Evolutionary conservation across 1,140 invertebrate genomes (phyloP), one percentile per base, ranked within the genome.

Genomic region (Drosophila triauraria): DNA sequence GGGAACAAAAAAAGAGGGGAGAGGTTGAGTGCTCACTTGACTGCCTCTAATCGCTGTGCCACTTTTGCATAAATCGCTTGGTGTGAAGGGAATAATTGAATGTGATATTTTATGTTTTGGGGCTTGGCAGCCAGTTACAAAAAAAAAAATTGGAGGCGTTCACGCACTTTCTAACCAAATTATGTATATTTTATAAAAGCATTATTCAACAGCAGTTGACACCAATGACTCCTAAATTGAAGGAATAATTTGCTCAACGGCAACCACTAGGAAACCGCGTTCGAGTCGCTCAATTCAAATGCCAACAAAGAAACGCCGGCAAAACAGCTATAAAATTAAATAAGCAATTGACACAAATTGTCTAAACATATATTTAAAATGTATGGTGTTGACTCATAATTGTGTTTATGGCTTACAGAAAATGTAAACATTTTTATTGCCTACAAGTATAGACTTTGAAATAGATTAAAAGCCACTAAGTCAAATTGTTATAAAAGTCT

Each of bases 31-130:
- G n/a, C 17, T 27, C 46, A 30, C 47, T 10, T 30, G 35, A 38
- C 50, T 69, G 71, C 43, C 56, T 17, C 38, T 70, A 70, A 70
- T 56, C 32, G 25, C 54, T 27, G 38, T 48, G 30, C 27, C 44
- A 32, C 64, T 75, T 88, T 90, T 90, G 77, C 85, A 88, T 90
- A 79, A 60, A 72, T 72, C 70, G 51, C 71, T 79, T 65, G 56
- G 65, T 54, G 75, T 78, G 51, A 42, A 60, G 70, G 54, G 46
- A 65, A 65, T 65, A 61, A 64, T 64, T 64, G 50, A 69, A 61
- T 67, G 17, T 32, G 32, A 57, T 68, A 63, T 71, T 59, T 57
- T 57, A 48, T 46, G 23, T 74, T 74, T 54, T 23, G 78, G 64
- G 83, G 84, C 77, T 80, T 83, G 80, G 82, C 82, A 61, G 42